A percentile compares a stretch with the other conserved stretches of the same genome.
These are phyloP conservation scores for Dendrolimus kikuchii DNA, from an alignment of 1,140 invertebrate genomes.

Conservation along the genomic window DNA sequence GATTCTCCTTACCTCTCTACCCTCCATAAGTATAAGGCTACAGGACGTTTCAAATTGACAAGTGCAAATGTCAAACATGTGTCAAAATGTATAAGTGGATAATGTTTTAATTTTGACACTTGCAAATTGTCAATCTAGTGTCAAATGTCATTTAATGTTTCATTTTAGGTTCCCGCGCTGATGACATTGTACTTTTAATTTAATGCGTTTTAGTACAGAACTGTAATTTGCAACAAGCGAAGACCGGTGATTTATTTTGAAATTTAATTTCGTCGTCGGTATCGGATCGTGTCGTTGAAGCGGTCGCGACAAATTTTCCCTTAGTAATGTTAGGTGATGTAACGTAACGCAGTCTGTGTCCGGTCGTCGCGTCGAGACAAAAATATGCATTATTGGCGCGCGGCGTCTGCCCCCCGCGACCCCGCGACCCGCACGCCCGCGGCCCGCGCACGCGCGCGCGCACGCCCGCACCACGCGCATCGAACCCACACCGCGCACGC, in stretches of 20 bases:
- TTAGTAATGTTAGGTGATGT: slow-evolving; percentile 51
- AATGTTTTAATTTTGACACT: no score
- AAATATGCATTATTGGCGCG: slow-evolving; percentile 50
- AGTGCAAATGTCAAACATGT: no score
- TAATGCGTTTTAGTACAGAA: no score
- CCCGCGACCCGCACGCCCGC: slow-evolving; percentile 6
- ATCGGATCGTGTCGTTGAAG: slow-evolving; percentile 23
- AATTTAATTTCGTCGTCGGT: slow-evolving; percentile 16
- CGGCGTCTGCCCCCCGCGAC: slow-evolving; percentile 4
- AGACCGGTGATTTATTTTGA: not conserved
- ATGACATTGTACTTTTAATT: no score
- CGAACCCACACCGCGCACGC: not conserved
- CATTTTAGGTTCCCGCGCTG: no score
- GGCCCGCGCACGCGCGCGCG: slow-evolving; percentile 3
- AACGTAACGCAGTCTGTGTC: slow-evolving; percentile 9
- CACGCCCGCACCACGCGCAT: slow-evolving; percentile 3
- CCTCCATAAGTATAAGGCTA: no score
- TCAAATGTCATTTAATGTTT: no score
- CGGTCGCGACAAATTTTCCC: slow-evolving; percentile 57
- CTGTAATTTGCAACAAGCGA: no score
- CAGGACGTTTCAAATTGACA: no score
- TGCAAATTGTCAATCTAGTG: no score
- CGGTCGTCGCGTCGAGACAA: slow-evolving; percentile 27
- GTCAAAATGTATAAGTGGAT: no score
- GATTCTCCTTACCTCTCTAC: no score